A percentile compares a stretch with the other conserved stretches of the same genome.
Conservation (phyloP, 2,113 vertebrate genomes). For the Charina bottae region DNA sequence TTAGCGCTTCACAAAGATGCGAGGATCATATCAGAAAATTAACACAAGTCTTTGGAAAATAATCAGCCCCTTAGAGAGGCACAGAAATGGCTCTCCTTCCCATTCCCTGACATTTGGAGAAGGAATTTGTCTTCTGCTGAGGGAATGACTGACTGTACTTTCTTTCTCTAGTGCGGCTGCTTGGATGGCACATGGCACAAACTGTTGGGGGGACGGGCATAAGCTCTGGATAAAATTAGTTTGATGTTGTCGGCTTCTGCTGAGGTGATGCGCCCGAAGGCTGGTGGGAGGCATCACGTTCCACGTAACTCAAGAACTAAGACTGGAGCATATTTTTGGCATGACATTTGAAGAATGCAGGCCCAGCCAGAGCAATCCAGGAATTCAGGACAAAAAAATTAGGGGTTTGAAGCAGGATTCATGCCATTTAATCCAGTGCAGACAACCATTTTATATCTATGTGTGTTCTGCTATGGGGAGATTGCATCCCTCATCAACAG, state of each 20-base stretch:
- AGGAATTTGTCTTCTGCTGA: constrained; percentile 45
- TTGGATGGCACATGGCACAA: not conserved
- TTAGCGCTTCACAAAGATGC: constrained; percentile 80
- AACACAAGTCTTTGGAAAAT: constrained; percentile 78
- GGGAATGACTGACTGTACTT: not conserved
- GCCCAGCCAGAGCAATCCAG: not conserved
- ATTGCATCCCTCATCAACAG: too few relatives aligned
- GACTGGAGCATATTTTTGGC: not conserved
- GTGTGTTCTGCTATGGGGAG: not conserved
- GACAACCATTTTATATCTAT: not conserved
- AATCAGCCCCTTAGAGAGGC: constrained; percentile 75
- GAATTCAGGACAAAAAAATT: not conserved
- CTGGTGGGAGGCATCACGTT: not conserved
- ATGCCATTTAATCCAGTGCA: not conserved
- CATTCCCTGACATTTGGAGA: constrained; percentile 49
- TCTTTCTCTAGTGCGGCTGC: not conserved
- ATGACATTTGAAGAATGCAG: not conserved
- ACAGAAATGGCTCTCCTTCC: constrained; percentile 25
- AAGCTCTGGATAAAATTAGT: constrained; percentile 23
- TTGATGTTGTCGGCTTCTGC: not conserved
- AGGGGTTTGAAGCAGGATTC: not conserved
- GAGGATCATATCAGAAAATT: constrained; percentile 84
- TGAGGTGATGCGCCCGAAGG: not conserved
- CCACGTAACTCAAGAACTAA: not conserved
- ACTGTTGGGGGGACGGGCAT: not conserved